A percentile compares a stretch with the other conserved stretches of the same genome.
phyloP scores from a whole-genome alignment of 2,797 vertebrate genomes.

The Neostethus bicornis region DNA sequence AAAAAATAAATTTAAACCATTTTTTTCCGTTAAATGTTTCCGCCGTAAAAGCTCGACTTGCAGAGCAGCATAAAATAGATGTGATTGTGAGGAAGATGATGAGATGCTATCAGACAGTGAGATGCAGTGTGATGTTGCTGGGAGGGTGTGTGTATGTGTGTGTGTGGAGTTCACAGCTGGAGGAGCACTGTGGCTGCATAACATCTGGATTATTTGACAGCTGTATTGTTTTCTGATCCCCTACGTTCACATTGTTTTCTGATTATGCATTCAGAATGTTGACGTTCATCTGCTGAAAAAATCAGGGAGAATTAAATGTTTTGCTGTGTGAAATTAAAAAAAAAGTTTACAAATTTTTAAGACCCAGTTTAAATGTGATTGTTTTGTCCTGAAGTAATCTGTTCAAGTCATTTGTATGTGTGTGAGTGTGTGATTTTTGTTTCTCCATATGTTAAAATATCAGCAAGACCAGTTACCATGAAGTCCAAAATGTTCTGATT shows the following conservation, averaged over 20 bases:
- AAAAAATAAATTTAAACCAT: too few species aligned
- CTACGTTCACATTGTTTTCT: not conserved
- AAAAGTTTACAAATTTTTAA: not conserved
- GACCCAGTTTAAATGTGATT: too few species aligned
- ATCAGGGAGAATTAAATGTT: not conserved
- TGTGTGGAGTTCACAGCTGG: constrained; percentile 24
- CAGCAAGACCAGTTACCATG: too few species aligned
- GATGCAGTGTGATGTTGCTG: constrained; percentile 2
- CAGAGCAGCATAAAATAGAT: not conserved
- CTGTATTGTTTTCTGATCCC: constrained; percentile 24
- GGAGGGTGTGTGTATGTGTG: constrained; percentile 18
- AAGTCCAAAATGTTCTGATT: not conserved
- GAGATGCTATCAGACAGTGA: not conserved
- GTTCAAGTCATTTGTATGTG: too few species aligned
- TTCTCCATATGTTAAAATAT: too few species aligned
- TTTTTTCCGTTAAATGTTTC: not conserved
- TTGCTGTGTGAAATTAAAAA: not conserved
- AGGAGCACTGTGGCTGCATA: constrained; percentile 1
- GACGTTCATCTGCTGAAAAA: not conserved
- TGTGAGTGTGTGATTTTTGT: too few species aligned
- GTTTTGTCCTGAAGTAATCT: too few species aligned
- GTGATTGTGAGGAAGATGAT: not conserved
- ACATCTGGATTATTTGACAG: constrained; percentile 33
- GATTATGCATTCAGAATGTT: not conserved
- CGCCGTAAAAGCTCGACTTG: not conserved